A percentile compares a stretch with the other conserved stretches of the same genome.
These are phyloP conservation scores for Nasonia oneida DNA, from an alignment of 2,888 invertebrate genomes.

Conservation along the genomic window DNA sequence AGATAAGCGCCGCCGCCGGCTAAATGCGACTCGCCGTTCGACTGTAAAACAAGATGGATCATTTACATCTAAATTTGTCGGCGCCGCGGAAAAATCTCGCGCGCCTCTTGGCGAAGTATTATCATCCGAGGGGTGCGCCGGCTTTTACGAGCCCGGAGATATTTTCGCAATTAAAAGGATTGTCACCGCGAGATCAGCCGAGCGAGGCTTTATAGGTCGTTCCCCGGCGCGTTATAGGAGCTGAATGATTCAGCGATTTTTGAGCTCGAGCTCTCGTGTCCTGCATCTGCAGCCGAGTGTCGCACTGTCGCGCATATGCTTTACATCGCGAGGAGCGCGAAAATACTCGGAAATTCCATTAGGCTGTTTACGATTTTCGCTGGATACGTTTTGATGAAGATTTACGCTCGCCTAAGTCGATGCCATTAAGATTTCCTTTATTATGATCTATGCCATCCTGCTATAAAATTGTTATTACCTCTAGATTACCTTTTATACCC, in stretches of 20 bases:
- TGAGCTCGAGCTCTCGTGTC: neutral
- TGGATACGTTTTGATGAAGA: constrained; percentile 53
- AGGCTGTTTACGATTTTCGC: constrained; percentile 49
- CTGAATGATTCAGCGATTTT: neutral
- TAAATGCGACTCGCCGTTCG: constrained; percentile 38
- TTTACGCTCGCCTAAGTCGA: constrained; percentile 41
- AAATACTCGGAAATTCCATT: constrained; percentile 50
- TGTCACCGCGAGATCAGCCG: constrained; percentile 1
- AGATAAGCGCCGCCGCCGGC: constrained; percentile 56
- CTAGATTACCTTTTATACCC: constrained; percentile 44
- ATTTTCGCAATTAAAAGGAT: constrained; percentile 45
- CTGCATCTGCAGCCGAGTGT: neutral
- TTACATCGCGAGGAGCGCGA: constrained; percentile 20
- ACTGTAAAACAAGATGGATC: constrained; percentile 61
- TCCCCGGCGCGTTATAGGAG: too few species aligned
- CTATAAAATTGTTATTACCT: constrained; percentile 54
- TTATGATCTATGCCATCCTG: constrained; percentile 51
- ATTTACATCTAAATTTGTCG: constrained; percentile 63
- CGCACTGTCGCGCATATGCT: neutral
- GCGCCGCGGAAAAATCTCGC: neutral
- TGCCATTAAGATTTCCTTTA: constrained; percentile 53
- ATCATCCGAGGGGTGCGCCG: neutral
- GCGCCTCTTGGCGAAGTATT: constrained; percentile 21
- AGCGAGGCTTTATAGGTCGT: too few species aligned
- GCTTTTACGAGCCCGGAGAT: neutral